Percentiles rank a stretch among this genome's conserved stretches.
Evolutionary conservation across 2,888 invertebrate genomes (phyloP).

Genomic region (Sericinus montela): DNA sequence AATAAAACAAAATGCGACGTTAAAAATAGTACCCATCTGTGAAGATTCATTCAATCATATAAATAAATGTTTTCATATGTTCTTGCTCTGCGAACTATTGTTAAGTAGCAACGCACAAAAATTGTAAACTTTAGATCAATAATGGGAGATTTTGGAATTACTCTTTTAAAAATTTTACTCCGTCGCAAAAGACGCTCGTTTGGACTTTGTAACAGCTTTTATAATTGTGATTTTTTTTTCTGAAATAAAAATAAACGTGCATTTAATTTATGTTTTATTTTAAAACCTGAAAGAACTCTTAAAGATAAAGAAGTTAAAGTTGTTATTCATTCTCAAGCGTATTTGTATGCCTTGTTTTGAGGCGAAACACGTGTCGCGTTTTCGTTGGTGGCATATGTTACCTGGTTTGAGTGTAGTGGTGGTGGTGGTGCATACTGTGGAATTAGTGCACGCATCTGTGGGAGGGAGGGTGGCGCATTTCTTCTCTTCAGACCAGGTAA

Average conservation of each 20-base stretch:
- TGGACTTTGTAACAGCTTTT: constrained; percentile 54
- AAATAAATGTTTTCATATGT: not conserved
- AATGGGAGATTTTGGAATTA: constrained; percentile 25
- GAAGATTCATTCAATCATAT: no score
- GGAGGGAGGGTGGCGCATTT: no score
- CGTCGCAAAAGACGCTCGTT: constrained; percentile 36
- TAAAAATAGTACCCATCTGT: constrained; percentile 9
- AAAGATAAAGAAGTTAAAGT: no score
- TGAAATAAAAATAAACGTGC: constrained; percentile 63
- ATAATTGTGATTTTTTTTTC: constrained; percentile 59
- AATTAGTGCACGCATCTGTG: no score
- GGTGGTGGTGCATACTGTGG: no score
- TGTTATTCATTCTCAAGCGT: no score
- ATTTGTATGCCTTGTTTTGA: no score
- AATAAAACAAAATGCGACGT: constrained; percentile 18
- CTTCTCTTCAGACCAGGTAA: no score
- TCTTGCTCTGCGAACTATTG: not conserved
- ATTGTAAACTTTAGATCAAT: constrained; percentile 24
- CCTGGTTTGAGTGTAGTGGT: no score
- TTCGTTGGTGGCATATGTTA: no score
- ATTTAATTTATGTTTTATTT: constrained; percentile 30
- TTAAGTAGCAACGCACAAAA: constrained; percentile 37
- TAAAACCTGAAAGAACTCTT: not conserved
- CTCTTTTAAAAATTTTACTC: constrained; percentile 29
- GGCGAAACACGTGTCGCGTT: no score